Base-by-base conservation (phyloP, 2,113 vertebrate species). In the Gymnogyps californianus region DNA sequence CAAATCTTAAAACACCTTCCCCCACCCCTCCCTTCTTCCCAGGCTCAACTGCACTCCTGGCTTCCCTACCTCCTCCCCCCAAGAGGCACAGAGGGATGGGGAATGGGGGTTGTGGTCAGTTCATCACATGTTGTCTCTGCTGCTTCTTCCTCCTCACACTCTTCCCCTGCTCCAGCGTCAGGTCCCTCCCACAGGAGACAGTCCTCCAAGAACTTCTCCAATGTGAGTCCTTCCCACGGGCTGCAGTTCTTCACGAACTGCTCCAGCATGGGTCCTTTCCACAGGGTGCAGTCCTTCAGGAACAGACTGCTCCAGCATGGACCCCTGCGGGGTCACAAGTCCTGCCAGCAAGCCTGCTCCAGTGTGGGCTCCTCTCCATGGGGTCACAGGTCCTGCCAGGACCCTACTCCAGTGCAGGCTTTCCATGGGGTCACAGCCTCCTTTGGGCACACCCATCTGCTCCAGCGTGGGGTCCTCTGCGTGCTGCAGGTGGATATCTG, bases 21-120 rank as follows among this genome's bases (percentile, higher is more conserved):
- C 7, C 16, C 15, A 59, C 25, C 14, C 14, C 9, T 61, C 40
- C 12, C 16, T 61, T 54, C 46, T 61, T 86, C 36, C 28, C 0
- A 1, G 13, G 7, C 34, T 81, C 28, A 74, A 15, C 24, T 80
- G 72, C 51, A 46, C 11, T 58, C 42, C 32, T 6, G 7, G 2
- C 7, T 59, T 79, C 5, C 6, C 15, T 66, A 31, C 52, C 7
- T 86, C 14, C 11, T 49, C 3, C 21, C 12, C 4, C 2, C 0
- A 2, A 17, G 29, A 1, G 1, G 29, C 2, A 2, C 28, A 59
- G 19, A 9, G 11, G 28, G 7, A 29, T 1, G 0, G 9, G 51
- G 16, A 44, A 21, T 24, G 21, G 44, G 28, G 11, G 7, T 31
- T 65, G 16, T 0, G 0, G 11, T 51, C 52, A 44, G 55, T 71